Evolutionary conservation across 2,113 vertebrate species (phyloP).

Genomic region (Nettapus auritus): DNA sequence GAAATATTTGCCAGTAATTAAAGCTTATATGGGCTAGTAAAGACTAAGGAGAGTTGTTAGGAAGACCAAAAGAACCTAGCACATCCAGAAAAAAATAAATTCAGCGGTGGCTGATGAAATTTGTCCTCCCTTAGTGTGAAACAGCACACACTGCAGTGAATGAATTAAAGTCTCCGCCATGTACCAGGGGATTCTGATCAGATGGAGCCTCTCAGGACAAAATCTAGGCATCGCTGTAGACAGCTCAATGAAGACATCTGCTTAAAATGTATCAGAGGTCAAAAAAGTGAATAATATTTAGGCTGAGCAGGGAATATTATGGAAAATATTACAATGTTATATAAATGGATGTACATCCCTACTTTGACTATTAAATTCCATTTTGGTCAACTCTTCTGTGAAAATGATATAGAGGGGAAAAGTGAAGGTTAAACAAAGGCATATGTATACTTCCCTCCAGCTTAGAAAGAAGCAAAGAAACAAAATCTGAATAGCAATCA

Average conservation of each 20-base stretch:
- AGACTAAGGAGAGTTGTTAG: background rate
- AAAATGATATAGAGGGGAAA: background rate
- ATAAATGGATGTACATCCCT: slow-evolving; percentile 26
- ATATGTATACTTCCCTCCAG: background rate
- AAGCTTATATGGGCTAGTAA: background rate
- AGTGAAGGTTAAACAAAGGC: slow-evolving; percentile 16
- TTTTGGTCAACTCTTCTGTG: slow-evolving; percentile 6
- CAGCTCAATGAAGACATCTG: slow-evolving; percentile 25
- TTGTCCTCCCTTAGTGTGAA: background rate
- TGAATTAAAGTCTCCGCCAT: background rate
- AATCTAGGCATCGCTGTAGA: slow-evolving; percentile 33
- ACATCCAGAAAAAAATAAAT: background rate
- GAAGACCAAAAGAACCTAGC: background rate
- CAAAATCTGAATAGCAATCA: background rate
- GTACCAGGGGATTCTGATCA: slow-evolving; percentile 3
- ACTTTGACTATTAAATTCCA: slow-evolving; percentile 24
- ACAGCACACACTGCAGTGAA: background rate
- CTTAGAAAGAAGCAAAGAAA: background rate
- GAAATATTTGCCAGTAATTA: background rate
- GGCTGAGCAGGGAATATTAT: slow-evolving; percentile 46
- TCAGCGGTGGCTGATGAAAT: background rate
- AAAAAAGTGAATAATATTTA: slow-evolving; percentile 56
- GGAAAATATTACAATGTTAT: slow-evolving; percentile 33
- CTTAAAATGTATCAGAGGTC: slow-evolving; percentile 60
- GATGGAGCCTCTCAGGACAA: slow-evolving; percentile 18